Evolutionary conservation across 2,888 invertebrate species (phyloP).

Genomic region (Malthinus flaveolus): DNA sequence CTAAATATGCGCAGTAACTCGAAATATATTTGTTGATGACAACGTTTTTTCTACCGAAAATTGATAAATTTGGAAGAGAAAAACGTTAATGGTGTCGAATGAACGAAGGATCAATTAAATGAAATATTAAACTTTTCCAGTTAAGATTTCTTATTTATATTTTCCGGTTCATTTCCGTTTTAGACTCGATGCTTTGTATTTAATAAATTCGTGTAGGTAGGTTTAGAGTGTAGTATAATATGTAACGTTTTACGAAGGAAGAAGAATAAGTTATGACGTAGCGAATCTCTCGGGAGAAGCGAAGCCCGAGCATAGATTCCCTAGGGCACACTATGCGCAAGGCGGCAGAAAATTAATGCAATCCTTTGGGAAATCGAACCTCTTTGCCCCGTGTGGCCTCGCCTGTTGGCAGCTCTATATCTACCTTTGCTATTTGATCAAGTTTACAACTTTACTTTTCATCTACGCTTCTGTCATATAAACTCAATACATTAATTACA

Average conservation of each 20-base stretch:
- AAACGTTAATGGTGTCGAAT: not conserved
- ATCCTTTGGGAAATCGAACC: slow-evolving; percentile 68
- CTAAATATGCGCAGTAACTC: slow-evolving; percentile 57
- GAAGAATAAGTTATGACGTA: slow-evolving; percentile 55
- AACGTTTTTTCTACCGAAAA: slow-evolving; percentile 34
- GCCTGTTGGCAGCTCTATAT: slow-evolving; percentile 47
- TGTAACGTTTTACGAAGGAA: slow-evolving; percentile 49
- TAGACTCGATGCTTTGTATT: slow-evolving; percentile 31
- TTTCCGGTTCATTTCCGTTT: slow-evolving; percentile 20
- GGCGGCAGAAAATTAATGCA: slow-evolving; percentile 78
- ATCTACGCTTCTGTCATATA: slow-evolving; percentile 20
- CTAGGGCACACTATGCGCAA: slow-evolving; percentile 72
- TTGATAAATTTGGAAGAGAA: slow-evolving; percentile 15
- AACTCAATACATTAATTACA: slow-evolving; percentile 5
- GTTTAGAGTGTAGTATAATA: slow-evolving; percentile 41
- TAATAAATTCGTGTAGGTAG: slow-evolving; percentile 41
- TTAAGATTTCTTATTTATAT: not conserved
- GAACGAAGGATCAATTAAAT: too few species aligned
- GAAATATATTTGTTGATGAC: slow-evolving; percentile 61
- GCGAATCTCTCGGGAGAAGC: slow-evolving; percentile 46
- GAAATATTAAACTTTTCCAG: too few species aligned
- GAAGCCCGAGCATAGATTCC: slow-evolving; percentile 55
- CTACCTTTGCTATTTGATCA: slow-evolving; percentile 43
- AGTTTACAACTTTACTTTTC: slow-evolving; percentile 36
- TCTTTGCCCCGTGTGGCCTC: slow-evolving; percentile 54